phyloP scores from a whole-genome alignment of 2,113 vertebrate genomes.

The Coturnix japonica region DNA sequence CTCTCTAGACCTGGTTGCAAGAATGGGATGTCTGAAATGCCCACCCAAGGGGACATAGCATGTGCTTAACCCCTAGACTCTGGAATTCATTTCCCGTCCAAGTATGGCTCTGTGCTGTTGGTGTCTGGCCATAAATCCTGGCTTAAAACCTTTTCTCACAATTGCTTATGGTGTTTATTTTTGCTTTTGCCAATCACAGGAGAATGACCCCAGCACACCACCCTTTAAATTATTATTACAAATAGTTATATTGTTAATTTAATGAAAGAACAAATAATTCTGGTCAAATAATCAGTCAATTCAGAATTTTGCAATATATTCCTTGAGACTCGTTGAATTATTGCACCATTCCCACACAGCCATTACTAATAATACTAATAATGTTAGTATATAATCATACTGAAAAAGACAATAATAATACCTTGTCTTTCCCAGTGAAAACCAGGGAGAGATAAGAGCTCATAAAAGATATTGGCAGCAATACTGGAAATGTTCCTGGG shows the following conservation, averaged over 20 bases:
- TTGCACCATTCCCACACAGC: background rate
- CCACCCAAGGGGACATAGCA: slow-evolving; percentile 40
- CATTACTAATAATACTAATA: background rate
- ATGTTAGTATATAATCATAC: too few species aligned
- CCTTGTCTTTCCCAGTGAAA: background rate
- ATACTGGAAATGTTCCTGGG: background rate
- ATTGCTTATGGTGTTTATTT: slow-evolving; percentile 14
- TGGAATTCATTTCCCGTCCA: slow-evolving; percentile 54
- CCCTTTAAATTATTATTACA: background rate
- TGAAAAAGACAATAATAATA: too few species aligned
- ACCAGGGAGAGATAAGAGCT: background rate
- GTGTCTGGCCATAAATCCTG: slow-evolving; percentile 27
- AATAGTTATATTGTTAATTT: background rate
- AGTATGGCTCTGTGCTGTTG: background rate
- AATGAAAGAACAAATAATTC: too few species aligned
- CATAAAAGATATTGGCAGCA: background rate
- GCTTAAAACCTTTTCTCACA: background rate
- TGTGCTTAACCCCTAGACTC: background rate
- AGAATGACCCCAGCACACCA: background rate
- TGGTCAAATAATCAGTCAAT: too few species aligned
- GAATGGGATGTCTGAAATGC: background rate
- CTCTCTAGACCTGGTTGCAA: background rate
- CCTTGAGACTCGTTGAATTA: background rate
- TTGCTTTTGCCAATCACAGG: background rate
- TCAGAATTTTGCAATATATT: background rate